phyloP scores from a whole-genome alignment of 1,140 invertebrate genomes.

The Caenorhabditis tropicalis region DNA sequence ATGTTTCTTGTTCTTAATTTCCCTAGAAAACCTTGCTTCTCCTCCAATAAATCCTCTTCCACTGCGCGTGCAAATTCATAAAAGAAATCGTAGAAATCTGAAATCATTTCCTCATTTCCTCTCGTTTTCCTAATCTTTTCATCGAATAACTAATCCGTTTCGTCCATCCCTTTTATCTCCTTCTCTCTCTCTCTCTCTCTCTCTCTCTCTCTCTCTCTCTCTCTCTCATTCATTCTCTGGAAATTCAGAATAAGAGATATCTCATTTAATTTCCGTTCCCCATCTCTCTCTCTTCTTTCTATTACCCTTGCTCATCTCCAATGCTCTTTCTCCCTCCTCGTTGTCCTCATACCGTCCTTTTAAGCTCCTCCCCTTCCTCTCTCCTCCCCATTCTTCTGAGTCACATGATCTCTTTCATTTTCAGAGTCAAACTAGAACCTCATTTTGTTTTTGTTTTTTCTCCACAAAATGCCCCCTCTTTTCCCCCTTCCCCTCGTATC shows the following conservation, averaged over 20 bases:
- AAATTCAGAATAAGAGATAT: background rate
- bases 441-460: background rate
- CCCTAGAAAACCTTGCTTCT: no score
- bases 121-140: background rate
- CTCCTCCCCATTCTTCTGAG: background rate
- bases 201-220: background rate
- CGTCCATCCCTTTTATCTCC: no score
- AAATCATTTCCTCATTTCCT: background rate
- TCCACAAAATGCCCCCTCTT: no score
- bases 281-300: background rate
- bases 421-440: background rate
- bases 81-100: background rate
- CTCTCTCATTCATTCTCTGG: background rate
- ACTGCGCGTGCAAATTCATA: no score
- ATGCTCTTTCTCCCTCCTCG: no score
- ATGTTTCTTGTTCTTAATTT: no score
- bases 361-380: background rate
- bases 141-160: background rate
- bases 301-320: slow-evolving; percentile 20
- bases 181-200: slow-evolving; percentile 2
- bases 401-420: background rate
- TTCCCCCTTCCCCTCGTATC: no score
- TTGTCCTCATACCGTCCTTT: background rate
- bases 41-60: no score
- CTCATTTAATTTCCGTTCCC: slow-evolving; percentile 18